A percentile compares a stretch with the other conserved stretches of the same genome.
Evolutionary conservation across 1,140 invertebrate genomes (phyloP).

Genomic region (Drosophila pectinifera): DNA sequence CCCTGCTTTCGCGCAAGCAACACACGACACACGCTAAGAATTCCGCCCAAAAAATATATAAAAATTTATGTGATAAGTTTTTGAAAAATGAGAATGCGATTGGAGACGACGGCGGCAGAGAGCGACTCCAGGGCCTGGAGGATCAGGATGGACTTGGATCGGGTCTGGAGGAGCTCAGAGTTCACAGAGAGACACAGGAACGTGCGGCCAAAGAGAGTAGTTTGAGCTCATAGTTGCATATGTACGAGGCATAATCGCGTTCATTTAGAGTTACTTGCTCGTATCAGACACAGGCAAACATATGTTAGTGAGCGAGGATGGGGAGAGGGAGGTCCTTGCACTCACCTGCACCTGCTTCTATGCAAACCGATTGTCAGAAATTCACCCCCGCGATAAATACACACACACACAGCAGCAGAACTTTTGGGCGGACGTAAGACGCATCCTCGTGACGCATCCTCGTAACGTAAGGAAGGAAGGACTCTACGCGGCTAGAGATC

Average conservation of each 20-base stretch:
- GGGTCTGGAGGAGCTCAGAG: conserved; percentile 1
- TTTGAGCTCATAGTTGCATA: conserved; percentile 44
- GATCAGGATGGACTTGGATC: neutral
- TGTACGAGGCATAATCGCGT: conserved; percentile 44
- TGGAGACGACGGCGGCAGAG: conserved; percentile 7
- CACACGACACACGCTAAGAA: conserved; percentile 79
- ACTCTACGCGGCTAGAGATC: conserved; percentile 45
- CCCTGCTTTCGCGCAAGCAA: conserved; percentile 53
- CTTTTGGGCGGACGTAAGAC: conserved; percentile 60
- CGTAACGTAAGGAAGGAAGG: conserved; percentile 40
- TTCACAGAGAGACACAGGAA: conserved; percentile 21
- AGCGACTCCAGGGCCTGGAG: neutral
- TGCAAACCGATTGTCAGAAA: conserved; percentile 29
- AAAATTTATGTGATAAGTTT: conserved; percentile 85
- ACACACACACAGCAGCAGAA: conserved; percentile 19
- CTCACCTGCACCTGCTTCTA: conserved; percentile 45
- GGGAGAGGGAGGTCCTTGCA: too few relatives aligned
- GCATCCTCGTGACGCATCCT: conserved; percentile 48
- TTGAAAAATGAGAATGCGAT: conserved; percentile 39
- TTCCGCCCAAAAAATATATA: conserved; percentile 81
- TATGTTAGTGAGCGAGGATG: conserved; percentile 35
- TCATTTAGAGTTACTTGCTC: conserved; percentile 51
- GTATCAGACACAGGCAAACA: conserved; percentile 21
- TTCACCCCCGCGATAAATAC: conserved; percentile 20
- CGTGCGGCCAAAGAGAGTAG: conserved; percentile 37